phyloP scores from a whole-genome alignment of 2,113 vertebrate genomes.

The Scytalopus superciliaris region DNA sequence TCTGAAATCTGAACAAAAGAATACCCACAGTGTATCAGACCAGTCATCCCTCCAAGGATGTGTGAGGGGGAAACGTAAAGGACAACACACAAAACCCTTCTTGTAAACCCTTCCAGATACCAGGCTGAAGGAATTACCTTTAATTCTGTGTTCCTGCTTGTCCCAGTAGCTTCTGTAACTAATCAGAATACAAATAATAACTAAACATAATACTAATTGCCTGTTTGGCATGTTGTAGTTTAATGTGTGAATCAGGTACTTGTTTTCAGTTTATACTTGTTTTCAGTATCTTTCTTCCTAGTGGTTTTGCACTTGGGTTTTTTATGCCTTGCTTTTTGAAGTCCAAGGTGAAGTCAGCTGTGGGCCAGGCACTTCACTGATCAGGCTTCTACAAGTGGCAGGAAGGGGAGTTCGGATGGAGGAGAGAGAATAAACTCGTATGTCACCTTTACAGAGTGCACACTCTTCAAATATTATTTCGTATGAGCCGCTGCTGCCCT shows the following conservation, averaged over 20 bases:
- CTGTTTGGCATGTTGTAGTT: not conserved
- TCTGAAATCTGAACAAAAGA: constrained; percentile 17
- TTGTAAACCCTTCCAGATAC: not conserved
- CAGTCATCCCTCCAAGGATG: not conserved
- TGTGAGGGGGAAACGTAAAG: not conserved
- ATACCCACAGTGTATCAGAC: not conserved
- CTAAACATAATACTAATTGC: not conserved
- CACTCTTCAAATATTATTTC: not conserved
- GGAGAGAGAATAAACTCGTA: not conserved
- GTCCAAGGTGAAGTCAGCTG: not conserved
- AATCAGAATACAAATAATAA: not conserved
- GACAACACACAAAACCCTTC: not conserved
- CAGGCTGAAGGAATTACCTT: not conserved
- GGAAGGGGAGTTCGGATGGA: not conserved
- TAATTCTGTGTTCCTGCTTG: not conserved
- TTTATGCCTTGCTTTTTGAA: not conserved
- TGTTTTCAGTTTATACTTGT: not conserved
- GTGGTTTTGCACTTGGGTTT: not conserved
- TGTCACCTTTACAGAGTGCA: not conserved
- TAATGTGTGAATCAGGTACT: not conserved
- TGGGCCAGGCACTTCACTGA: not conserved
- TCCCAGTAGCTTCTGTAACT: not conserved
- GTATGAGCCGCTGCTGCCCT: not conserved
- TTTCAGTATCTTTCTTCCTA: not conserved
- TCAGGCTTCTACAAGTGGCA: not conserved